These are phyloP conservation scores for Oenanthe melanoleuca DNA, from an alignment of 2,113 vertebrate genomes.

Conservation along the genomic window DNA sequence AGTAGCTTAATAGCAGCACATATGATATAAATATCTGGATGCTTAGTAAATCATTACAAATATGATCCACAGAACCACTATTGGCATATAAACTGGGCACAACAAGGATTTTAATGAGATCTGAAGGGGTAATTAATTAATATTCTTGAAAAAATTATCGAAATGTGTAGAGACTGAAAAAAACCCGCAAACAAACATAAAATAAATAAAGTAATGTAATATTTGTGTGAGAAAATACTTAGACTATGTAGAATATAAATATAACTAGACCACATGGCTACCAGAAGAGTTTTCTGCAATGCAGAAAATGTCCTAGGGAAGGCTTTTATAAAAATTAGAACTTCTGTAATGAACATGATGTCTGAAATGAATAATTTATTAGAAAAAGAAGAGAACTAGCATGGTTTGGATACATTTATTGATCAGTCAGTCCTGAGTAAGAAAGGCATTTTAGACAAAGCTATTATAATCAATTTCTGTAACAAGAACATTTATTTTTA, in stretches of 20 bases:
- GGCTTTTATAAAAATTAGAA: background rate
- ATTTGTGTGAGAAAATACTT: background rate
- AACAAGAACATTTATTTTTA: background rate
- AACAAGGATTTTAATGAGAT: conserved; percentile 37
- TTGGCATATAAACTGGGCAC: conserved; percentile 13
- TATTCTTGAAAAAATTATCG: conserved; percentile 14
- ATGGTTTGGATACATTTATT: background rate
- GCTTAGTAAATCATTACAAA: background rate
- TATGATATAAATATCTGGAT: background rate
- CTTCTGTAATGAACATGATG: background rate
- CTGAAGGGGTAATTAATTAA: conserved; percentile 28
- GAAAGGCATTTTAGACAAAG: background rate
- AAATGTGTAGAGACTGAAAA: background rate
- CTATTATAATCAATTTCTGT: background rate
- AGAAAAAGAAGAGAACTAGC: background rate
- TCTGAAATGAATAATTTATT: background rate
- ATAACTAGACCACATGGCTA: background rate
- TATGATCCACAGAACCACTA: conserved; percentile 18
- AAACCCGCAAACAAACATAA: background rate
- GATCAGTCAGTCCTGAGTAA: background rate
- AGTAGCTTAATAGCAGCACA: background rate
- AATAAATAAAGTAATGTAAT: background rate
- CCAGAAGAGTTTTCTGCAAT: background rate
- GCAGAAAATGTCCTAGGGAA: background rate
- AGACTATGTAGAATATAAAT: background rate